Conservation (phyloP, 2,888 invertebrate species). For the Caenorhabditis sp. region DNA sequence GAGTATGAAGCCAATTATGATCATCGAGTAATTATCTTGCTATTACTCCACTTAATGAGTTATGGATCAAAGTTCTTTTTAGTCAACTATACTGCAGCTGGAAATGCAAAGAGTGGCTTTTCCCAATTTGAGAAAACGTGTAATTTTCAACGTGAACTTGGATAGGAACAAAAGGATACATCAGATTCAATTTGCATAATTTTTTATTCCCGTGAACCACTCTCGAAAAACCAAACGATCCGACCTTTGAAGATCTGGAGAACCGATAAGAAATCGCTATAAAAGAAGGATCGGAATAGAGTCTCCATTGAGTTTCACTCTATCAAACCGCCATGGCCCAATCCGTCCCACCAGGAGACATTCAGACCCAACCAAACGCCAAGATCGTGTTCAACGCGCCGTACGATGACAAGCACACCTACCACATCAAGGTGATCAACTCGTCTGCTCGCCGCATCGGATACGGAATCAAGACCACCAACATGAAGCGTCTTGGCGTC, state of each 20-base stretch:
- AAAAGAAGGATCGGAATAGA: constrained; percentile 1
- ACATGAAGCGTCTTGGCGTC: constrained; percentile 51
- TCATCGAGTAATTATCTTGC: constrained; percentile 13
- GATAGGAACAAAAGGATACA: neutral
- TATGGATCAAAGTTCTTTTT: constrained; percentile 16
- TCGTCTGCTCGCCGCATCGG: constrained; percentile 50
- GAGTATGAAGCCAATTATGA: neutral
- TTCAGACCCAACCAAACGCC: constrained; percentile 15
- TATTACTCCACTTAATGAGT: constrained; percentile 8
- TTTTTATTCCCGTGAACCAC: constrained; percentile 1
- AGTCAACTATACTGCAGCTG: neutral
- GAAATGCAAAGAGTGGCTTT: too few relatives aligned
- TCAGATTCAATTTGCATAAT: too few relatives aligned
- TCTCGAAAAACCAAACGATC: neutral
- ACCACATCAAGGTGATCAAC: constrained; percentile 51
- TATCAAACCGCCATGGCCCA: constrained; percentile 67
- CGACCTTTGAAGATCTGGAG: constrained; percentile 2
- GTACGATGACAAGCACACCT: constrained; percentile 29
- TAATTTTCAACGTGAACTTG: neutral
- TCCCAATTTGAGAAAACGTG: too few relatives aligned
- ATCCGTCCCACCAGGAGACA: constrained; percentile 73
- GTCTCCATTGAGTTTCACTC: neutral
- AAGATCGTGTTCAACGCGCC: constrained; percentile 27
- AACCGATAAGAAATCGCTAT: constrained; percentile 9
- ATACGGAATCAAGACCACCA: constrained; percentile 53